A percentile compares a stretch with the other conserved stretches of the same genome.
Conservation (phyloP, 2,888 invertebrate species). For the Melangyna quadrimaculata region DNA sequence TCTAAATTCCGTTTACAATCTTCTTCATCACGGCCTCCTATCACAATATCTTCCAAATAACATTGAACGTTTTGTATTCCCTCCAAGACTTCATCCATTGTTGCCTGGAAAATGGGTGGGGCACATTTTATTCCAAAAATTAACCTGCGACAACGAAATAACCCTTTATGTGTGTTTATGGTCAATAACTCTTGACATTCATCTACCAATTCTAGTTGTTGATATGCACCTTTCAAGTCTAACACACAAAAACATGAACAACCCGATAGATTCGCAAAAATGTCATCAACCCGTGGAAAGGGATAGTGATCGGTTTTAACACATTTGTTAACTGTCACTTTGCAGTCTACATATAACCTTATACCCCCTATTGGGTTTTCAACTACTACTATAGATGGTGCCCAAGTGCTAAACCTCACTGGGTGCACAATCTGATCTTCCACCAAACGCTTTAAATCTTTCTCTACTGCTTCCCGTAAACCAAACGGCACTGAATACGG, state of each 20-base stretch:
- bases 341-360: background rate
- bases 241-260: background rate
- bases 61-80: background rate
- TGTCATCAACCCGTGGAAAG: background rate
- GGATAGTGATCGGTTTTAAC: background rate
- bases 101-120: background rate
- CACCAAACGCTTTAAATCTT: background rate
- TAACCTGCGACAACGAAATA: background rate
- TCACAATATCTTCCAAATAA: constrained; percentile 23
- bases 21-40: background rate
- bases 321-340: background rate
- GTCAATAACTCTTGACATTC: background rate
- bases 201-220: background rate
- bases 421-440: background rate
- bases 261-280: background rate
- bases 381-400: background rate
- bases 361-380: background rate
- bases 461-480: background rate
- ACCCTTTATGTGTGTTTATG: background rate
- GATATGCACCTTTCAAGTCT: background rate
- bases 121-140: background rate
- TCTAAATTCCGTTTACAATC: constrained; percentile 1
- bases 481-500: too few species aligned
- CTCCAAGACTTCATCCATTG: background rate
- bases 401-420: background rate